phyloP scores from a whole-genome alignment of 2,113 vertebrate species.

The Gnathonemus echidnorhynchus region DNA sequence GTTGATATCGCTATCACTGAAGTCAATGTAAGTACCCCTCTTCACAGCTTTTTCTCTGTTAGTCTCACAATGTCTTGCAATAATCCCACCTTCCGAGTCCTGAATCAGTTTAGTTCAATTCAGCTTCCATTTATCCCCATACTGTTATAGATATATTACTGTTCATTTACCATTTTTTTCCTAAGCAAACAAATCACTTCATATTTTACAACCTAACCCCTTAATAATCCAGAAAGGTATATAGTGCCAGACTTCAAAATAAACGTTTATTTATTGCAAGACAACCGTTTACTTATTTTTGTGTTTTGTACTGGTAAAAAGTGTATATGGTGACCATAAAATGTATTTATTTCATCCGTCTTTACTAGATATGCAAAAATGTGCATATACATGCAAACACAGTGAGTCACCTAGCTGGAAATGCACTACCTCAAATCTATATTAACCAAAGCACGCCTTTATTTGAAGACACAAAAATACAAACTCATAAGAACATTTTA shows the following conservation, averaged over 20 bases:
- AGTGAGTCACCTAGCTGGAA: not conserved
- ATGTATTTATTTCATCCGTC: not conserved
- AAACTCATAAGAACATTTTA: not conserved
- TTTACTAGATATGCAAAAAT: not conserved
- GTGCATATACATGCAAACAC: not conserved
- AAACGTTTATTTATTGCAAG: slow-evolving; percentile 13
- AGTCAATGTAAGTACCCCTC: slow-evolving; percentile 95
- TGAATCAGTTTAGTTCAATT: not conserved
- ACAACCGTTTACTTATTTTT: not conserved
- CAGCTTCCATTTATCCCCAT: not conserved
- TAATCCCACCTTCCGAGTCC: not conserved
- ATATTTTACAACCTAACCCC: not conserved
- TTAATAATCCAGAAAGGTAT: not conserved
- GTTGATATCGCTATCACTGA: slow-evolving; percentile 99
- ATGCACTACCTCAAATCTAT: not conserved
- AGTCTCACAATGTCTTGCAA: slow-evolving; percentile 31
- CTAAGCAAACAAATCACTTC: not conserved
- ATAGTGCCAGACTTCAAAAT: not conserved
- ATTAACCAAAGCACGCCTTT: not conserved
- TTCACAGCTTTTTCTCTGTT: slow-evolving; percentile 3
- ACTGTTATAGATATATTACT: not conserved
- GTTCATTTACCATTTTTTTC: not conserved
- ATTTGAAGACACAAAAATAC: not conserved
- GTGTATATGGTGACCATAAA: not conserved
- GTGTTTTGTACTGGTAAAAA: not conserved